Percentiles rank a stretch among this genome's conserved stretches.
Evolutionary conservation across 2,888 invertebrate species (phyloP).

Genomic region (Callyntrura sp.): DNA sequence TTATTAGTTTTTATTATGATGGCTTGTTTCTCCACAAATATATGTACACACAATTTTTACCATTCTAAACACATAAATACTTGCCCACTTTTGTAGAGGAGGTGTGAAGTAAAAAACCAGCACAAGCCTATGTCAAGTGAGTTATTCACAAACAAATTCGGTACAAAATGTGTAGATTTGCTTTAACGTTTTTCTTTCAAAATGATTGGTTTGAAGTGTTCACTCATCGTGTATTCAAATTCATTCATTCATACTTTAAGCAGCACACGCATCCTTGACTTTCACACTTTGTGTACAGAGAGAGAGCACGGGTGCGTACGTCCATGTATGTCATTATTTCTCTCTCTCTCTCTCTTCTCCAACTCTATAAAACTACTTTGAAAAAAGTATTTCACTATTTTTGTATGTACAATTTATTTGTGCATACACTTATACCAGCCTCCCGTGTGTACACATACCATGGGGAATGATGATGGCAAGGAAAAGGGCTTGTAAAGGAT

Average conservation of each 20-base stretch:
- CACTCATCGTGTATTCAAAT: constrained; percentile 37
- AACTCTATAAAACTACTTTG: not conserved
- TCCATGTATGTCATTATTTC: constrained; percentile 47
- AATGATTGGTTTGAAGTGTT: constrained; percentile 43
- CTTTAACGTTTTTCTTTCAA: constrained; percentile 19
- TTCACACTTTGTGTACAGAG: constrained; percentile 53
- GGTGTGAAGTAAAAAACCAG: no score
- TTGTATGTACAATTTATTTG: constrained; percentile 28
- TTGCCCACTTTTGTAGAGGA: no score
- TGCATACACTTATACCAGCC: constrained; percentile 1
- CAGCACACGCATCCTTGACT: constrained; percentile 69
- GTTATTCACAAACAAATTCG: not conserved
- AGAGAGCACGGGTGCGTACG: not conserved
- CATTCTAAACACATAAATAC: no score
- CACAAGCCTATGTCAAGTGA: no score
- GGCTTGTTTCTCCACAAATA: constrained; percentile 27
- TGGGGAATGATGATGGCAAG: constrained; percentile 19
- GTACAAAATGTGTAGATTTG: not conserved
- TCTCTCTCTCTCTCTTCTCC: constrained; percentile 12
- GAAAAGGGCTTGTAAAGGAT: constrained; percentile 53
- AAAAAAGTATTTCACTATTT: constrained; percentile 8
- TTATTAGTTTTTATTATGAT: constrained; percentile 19
- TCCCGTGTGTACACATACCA: constrained; percentile 21
- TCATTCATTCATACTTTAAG: constrained; percentile 64
- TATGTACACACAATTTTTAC: constrained; percentile 3